Evolutionary conservation across 1,140 invertebrate species (phyloP).

Genomic region (Nephila pilipes): DNA sequence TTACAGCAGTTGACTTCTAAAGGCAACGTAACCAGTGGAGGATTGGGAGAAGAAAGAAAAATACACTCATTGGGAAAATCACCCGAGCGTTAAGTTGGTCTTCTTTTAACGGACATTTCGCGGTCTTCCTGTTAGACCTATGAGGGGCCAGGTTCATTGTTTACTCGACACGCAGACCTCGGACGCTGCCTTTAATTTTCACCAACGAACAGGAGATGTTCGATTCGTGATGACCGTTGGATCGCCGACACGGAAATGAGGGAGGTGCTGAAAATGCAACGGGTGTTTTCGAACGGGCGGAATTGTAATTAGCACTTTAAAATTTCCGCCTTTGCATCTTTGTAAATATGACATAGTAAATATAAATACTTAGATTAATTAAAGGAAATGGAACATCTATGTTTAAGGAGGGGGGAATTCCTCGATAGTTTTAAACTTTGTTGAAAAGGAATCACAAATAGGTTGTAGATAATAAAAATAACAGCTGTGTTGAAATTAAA

Average conservation of each 20-base stretch:
- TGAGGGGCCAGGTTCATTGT: conserved; percentile 41
- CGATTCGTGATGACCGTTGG: background rate
- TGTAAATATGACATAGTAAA: no score
- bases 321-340: no score
- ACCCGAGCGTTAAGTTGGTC: conserved; percentile 57
- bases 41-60: background rate
- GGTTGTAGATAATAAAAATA: no score
- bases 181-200: background rate
- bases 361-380: no score
- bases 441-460: no score
- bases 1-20: background rate
- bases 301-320: no score
- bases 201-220: background rate
- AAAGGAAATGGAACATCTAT: no score
- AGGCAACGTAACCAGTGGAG: background rate
- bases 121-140: background rate
- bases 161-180: background rate
- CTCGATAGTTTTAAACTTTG: no score
- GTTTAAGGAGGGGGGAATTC: no score
- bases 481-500: no score
- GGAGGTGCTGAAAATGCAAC: background rate
- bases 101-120: conserved; percentile 64
- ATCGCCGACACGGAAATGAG: background rate
- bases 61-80: background rate
- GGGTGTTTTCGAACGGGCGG: background rate